Evolutionary conservation across 1,140 invertebrate genomes (phyloP).

Genomic region (Myzus persicae): DNA sequence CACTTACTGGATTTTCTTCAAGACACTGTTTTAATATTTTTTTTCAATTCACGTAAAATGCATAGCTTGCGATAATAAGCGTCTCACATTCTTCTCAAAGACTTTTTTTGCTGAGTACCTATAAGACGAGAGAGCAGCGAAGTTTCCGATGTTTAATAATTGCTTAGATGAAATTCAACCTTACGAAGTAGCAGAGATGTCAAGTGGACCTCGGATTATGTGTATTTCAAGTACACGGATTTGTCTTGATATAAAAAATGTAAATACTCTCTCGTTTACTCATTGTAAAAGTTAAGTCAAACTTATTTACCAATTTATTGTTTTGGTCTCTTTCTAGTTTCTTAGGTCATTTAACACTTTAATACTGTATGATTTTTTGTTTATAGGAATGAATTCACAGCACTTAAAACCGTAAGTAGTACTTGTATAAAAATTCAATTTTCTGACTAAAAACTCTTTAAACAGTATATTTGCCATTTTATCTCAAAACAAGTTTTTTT

Average conservation of each 20-base stretch:
- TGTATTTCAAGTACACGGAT: not conserved
- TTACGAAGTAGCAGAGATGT: not conserved
- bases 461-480: not conserved
- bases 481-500: not conserved
- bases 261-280: not conserved
- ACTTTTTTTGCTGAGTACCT: not conserved
- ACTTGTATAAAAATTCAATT: not conserved
- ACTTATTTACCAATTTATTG: constrained; percentile 12
- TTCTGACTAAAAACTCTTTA: not conserved
- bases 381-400: not conserved
- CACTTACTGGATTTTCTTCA: not conserved
- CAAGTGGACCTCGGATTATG: not conserved
- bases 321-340: not conserved
- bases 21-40: not conserved
- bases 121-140: not conserved
- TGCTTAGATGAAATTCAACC: not conserved
- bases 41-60: not conserved
- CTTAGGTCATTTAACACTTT: not conserved
- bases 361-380: not conserved
- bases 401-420: not conserved
- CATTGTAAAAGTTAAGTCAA: not conserved
- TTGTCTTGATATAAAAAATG: not conserved
- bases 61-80: not conserved
- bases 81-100: not conserved
- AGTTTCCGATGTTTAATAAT: not conserved